A percentile compares a stretch with the other conserved stretches of the same genome.
Evolutionary conservation across 2,113 vertebrate species (phyloP).

Genomic region (Tragelaphus buxtoni): DNA sequence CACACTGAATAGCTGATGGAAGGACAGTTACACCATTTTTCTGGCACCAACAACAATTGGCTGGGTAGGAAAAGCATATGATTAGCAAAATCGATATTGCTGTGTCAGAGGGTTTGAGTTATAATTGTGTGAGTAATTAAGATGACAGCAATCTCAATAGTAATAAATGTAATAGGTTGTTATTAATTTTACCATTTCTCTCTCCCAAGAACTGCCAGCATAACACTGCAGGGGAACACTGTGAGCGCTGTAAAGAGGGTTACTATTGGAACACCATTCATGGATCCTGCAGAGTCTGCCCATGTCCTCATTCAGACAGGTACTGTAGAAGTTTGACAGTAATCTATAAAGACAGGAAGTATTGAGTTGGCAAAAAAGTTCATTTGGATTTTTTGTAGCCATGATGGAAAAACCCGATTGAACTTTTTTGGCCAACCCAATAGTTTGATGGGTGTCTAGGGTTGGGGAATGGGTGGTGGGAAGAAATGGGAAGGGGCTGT

Average conservation of each 20-base stretch:
- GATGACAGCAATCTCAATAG: neutral
- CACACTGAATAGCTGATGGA: neutral
- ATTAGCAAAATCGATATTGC: neutral
- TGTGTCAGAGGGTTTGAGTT: neutral
- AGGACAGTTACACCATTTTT: neutral
- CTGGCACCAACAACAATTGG: neutral
- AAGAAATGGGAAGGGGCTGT: neutral
- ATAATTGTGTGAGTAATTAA: neutral
- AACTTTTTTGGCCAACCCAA: neutral
- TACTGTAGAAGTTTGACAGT: slow-evolving; percentile 61
- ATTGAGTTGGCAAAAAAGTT: neutral
- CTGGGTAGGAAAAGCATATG: neutral
- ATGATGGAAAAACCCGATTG: neutral
- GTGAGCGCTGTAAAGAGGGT: slow-evolving; percentile 91
- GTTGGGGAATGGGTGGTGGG: too few species aligned
- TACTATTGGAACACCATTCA: slow-evolving; percentile 85
- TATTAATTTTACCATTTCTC: slow-evolving; percentile 51
- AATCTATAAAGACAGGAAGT: neutral
- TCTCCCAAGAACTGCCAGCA: slow-evolving; percentile 87
- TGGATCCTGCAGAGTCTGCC: slow-evolving; percentile 86
- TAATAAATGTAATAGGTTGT: neutral
- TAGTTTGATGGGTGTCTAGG: neutral
- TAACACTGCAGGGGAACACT: slow-evolving; percentile 90
- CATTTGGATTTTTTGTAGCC: neutral
- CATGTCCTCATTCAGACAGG: slow-evolving; percentile 91